These are phyloP conservation scores for Bombus ignitus DNA, from an alignment of 1,140 invertebrate species.

Conservation along the genomic window DNA sequence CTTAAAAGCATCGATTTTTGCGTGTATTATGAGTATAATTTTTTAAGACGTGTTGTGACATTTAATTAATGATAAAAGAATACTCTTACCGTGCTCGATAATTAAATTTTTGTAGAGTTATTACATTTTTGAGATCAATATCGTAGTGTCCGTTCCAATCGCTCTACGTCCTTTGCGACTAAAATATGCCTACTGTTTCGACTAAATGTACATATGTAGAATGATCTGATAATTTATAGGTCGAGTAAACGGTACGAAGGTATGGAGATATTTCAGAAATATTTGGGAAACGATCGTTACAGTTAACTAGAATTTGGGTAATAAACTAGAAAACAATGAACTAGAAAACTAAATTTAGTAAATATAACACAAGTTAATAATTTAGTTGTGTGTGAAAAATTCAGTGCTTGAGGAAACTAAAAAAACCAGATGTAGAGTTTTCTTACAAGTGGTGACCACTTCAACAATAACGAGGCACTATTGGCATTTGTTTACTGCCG, in stretches of 20 bases:
- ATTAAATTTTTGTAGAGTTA: neutral
- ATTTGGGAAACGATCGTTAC: neutral
- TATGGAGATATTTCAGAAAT: neutral
- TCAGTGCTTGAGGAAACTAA: no score
- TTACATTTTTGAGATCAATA: neutral
- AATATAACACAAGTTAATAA: no score
- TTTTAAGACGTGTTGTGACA: neutral
- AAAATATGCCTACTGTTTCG: neutral
- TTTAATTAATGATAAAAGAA: neutral
- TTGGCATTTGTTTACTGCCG: no score
- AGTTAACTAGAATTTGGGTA: no score
- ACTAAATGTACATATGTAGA: neutral
- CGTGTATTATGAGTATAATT: no score
- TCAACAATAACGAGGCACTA: no score
- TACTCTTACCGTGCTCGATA: no score
- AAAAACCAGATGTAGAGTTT: no score
- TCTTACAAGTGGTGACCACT: no score
- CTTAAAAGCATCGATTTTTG: neutral
- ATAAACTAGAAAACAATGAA: no score
- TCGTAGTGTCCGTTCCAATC: neutral
- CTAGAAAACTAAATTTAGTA: no score
- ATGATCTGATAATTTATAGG: neutral
- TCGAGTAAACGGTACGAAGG: neutral
- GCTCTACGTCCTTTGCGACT: neutral
- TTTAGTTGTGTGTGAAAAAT: no score